Percentiles rank a stretch among this genome's conserved stretches.
Conservation (phyloP, 2,797 vertebrate genomes). For the Euphonia xanthogaster region DNA sequence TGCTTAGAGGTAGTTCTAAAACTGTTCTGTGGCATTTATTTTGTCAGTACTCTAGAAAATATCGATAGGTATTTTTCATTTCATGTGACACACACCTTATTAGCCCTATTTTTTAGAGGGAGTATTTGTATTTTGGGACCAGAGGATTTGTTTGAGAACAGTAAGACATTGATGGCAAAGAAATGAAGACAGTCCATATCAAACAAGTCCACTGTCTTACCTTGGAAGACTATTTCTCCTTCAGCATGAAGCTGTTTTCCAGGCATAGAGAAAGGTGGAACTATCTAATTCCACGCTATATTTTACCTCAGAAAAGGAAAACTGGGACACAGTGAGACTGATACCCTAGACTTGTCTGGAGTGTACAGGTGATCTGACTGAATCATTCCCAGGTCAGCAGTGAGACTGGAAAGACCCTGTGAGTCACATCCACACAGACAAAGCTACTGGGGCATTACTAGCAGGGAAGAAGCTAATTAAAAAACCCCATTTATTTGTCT, state of each 20-base stretch:
- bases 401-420: background rate
- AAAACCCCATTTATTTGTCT: fast-evolving
- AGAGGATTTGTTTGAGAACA: background rate
- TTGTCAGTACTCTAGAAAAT: background rate
- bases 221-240: background rate
- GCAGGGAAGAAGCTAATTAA: background rate
- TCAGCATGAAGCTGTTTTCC: background rate
- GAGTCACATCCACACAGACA: background rate
- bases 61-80: background rate
- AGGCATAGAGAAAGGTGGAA: background rate
- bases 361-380: background rate
- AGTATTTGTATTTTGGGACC: background rate
- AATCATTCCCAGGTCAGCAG: background rate
- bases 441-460: background rate
- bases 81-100: background rate
- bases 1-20: background rate
- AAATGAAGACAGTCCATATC: background rate
- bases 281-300: background rate
- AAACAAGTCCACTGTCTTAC: background rate
- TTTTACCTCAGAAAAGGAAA: background rate
- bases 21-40: background rate
- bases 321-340: background rate
- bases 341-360: background rate
- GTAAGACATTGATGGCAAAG: background rate
- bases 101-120: background rate